Evolutionary conservation across 1,140 invertebrate species (phyloP), one percentile per base, ranked within the genome.

Genomic region (Thrips palmi): DNA sequence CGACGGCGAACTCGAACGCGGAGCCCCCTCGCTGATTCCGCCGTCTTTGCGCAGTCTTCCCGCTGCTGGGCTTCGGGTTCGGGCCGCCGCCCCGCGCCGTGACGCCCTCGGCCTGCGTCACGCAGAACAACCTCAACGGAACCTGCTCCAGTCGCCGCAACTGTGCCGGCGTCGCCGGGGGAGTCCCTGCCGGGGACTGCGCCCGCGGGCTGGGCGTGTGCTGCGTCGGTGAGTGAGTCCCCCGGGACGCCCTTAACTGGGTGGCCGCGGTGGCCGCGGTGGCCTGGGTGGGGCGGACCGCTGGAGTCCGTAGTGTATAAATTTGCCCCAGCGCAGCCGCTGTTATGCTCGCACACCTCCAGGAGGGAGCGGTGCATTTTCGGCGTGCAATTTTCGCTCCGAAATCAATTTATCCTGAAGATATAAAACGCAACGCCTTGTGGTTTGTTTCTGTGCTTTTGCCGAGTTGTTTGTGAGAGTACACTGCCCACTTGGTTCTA

Each of bases 181-280:
- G 82, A 0, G 65, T 64, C 4, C 61, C 68, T 20, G 72, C 74
- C 2, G 79, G 77, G 10, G 59, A 50, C 3, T 86, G 82, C 52
- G 77, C 77, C 5, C 69, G 68, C 25, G 68, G 67, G 21, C 63
- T 68, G 40, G 71, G 70, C 2, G 66, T 74, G 37, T 86, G 82
- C 52, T 86, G 83, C 50, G 65, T 82, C 37, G 71, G 82, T 86
- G 58, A 72, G 71, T 70, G 56, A 45, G 19, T 15, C 36, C n/a
- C 2, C 25, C 4, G 10, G 3, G 6, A 6, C 6, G 6, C 6
- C 14, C 6, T 32, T 32, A 6, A 7, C 30, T 32, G 17, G 7
- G n/a, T 12, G n/a, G 12, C 7, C 6, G n/a, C 6, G 17, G 30
- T 12, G 30, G 30, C 17, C 7, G 6, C 12, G 17, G 6, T 5